Percentiles rank a stretch among this genome's conserved stretches.
Conservation (phyloP, 2,888 invertebrate species). For the Leptura quadrifasciata region DNA sequence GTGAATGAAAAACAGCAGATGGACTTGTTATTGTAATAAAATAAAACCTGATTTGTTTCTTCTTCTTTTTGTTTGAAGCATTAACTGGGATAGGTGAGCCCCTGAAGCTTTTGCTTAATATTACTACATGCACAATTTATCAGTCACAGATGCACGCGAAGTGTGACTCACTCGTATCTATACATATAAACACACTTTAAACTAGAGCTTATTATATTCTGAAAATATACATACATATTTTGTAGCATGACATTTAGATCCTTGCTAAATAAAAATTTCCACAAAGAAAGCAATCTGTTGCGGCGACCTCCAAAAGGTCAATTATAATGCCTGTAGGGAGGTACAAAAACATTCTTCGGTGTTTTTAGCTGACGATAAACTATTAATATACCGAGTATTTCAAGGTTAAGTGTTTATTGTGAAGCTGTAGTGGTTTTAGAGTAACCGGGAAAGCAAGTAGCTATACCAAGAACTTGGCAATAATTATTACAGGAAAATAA, state of each 20-base stretch:
- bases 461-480: neutral
- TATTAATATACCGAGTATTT: slow-evolving; percentile 18
- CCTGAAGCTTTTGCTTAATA: neutral
- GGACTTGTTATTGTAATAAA: slow-evolving; percentile 1
- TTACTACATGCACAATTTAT: neutral
- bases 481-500: neutral
- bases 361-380: slow-evolving; percentile 9
- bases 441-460: neutral
- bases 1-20: neutral
- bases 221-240: neutral
- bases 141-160: neutral
- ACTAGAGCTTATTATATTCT: neutral
- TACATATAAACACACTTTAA: neutral
- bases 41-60: neutral
- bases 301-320: slow-evolving; percentile 21
- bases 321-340: slow-evolving; percentile 14
- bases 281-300: slow-evolving; percentile 20
- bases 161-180: neutral
- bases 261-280: neutral
- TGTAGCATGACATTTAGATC: neutral
- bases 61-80: neutral
- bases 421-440: neutral
- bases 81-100: neutral
- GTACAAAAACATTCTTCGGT: slow-evolving; percentile 21
- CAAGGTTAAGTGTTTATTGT: slow-evolving; percentile 13